phyloP scores from a whole-genome alignment of 1,140 invertebrate genomes.

The Lasaia peninsularis region DNA sequence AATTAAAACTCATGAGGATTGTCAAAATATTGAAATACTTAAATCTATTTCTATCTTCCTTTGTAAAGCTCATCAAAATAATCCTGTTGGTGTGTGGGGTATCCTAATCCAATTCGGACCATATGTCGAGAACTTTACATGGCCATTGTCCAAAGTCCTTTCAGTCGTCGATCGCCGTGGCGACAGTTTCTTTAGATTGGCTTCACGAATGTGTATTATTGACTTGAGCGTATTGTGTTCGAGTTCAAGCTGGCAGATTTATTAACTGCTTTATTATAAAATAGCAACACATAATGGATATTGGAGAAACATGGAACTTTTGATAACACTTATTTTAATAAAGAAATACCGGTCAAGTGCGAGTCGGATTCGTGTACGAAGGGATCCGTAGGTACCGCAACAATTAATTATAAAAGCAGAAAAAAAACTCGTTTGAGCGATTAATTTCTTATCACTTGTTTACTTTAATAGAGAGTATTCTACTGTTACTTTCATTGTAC shows the following conservation, averaged over 20 bases:
- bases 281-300: not conserved
- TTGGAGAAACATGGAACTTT: too few relatives aligned
- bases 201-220: slow-evolving; percentile 53
- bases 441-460: too few relatives aligned
- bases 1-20: not conserved
- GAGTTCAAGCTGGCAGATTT: not conserved
- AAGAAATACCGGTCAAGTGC: too few relatives aligned
- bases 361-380: too few relatives aligned
- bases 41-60: not conserved
- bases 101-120: slow-evolving; percentile 65
- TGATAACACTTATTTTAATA: too few relatives aligned
- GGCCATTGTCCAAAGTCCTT: slow-evolving; percentile 54
- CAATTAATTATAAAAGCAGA: too few relatives aligned
- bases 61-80: slow-evolving; percentile 31
- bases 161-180: slow-evolving; percentile 39
- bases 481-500: too few relatives aligned
- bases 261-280: not conserved
- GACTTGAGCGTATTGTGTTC: slow-evolving; percentile 40
- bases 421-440: too few relatives aligned
- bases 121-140: slow-evolving; percentile 43
- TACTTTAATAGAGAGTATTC: too few relatives aligned
- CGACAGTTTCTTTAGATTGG: slow-evolving; percentile 43
- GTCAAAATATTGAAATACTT: not conserved
- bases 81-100: slow-evolving; percentile 40
- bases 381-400: too few relatives aligned